phyloP scores from a whole-genome alignment of 2,888 invertebrate species.

The Azorinus chamasolen region DNA sequence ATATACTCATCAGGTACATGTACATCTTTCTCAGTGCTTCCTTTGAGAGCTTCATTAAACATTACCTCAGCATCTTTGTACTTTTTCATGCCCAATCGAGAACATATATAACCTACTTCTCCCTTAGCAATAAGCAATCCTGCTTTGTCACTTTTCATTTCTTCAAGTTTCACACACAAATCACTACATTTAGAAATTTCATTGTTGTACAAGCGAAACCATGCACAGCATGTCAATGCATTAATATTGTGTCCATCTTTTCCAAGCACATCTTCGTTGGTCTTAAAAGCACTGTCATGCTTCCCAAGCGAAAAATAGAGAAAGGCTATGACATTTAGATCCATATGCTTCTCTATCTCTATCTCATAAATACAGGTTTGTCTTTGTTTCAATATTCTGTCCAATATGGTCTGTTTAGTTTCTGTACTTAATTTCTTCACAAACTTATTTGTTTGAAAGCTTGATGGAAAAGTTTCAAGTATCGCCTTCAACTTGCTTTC shows the following conservation, averaged over 20 bases:
- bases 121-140: conserved; percentile 27
- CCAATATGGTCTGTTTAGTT: too few relatives aligned
- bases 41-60: too few relatives aligned
- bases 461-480: too few relatives aligned
- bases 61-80: not conserved
- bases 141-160: not conserved
- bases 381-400: too few relatives aligned
- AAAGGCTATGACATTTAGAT: conserved; percentile 31
- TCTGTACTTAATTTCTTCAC: too few relatives aligned
- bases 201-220: conserved; percentile 14
- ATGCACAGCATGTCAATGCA: conserved; percentile 25
- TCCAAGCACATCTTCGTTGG: not conserved
- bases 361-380: conserved; percentile 1
- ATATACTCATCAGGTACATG: too few relatives aligned
- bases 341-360: conserved; percentile 24
- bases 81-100: conserved; percentile 21
- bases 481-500: too few relatives aligned
- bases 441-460: too few relatives aligned
- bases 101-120: conserved; percentile 28
- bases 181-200: conserved; percentile 2
- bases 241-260: conserved; percentile 10
- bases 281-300: conserved; percentile 11
- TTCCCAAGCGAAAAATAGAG: conserved; percentile 24
- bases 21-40: too few relatives aligned
- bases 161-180: conserved; percentile 3